Evolutionary conservation across 2,888 invertebrate species (phyloP), one percentile per base, ranked within the genome.

Genomic region (Nymphalis urticae): DNA sequence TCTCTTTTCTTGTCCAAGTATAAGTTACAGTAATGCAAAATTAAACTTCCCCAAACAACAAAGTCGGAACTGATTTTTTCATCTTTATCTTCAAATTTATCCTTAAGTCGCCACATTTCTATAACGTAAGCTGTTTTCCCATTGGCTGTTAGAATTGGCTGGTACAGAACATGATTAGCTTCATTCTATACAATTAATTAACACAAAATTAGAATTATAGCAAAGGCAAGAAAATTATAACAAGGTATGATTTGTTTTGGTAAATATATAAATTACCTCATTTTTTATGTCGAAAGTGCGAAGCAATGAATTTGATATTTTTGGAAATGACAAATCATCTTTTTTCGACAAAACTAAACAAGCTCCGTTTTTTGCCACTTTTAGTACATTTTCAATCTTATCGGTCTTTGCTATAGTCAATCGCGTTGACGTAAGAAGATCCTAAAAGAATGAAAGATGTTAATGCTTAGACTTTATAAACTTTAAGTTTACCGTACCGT

Each of bases 1-100:
- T 96, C 96, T 78, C 95, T 95, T 74, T 94, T 94, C 93, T 96
- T 95, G 75, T 93, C 94, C 73, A 94, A 87, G 81, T 95, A 96
- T 69, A 96, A 90, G 75, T 95, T 95, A 47, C 95, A 94, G 79
- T 95, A 96, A 79, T 96, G 95, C 9, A 96, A 85, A 0, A 95
- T 94, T 64, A 96, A 93, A 56, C 95, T 95, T 24, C 96, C 95
- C 95, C 96, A 95, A 0, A 95, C 94, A 66, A 95, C 83, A 78
- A 95, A 95, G 72, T 94, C 94, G 62, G 93, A 92, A 58, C 94
- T 94, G 62, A 95, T 94, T 82, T 96, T 95, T 82, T 96, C 95
- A 75, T 96, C 96, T 73, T 94, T 94, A 71, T 94, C 94, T 68
- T 93, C 92, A 82, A 96, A 96, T 36, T 86, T 87, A 0, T 90